phyloP scores from a whole-genome alignment of 1,140 invertebrate genomes.

The Hermatobates lingyangjiaoensis region DNA sequence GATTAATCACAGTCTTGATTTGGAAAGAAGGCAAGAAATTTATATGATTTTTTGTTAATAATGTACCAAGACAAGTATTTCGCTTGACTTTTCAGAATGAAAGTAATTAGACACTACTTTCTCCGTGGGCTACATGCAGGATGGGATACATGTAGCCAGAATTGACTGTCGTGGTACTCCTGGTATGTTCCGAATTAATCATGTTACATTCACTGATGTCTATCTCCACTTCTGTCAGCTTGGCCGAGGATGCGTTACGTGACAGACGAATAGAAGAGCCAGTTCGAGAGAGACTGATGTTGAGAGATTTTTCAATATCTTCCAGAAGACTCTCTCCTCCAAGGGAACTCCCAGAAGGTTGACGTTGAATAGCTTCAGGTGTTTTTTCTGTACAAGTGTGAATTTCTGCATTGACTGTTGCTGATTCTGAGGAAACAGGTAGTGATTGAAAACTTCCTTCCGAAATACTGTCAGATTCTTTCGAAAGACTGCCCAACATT shows the following conservation, averaged over 20 bases:
- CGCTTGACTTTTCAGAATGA: too few species aligned
- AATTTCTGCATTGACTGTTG: slow-evolving; percentile 15
- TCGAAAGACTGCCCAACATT: slow-evolving; percentile 9
- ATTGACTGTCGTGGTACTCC: background rate
- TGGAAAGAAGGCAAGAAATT: too few species aligned
- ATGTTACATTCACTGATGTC: slow-evolving; percentile 1
- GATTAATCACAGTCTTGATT: too few species aligned
- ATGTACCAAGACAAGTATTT: too few species aligned
- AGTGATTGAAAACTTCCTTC: slow-evolving; percentile 13
- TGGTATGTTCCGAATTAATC: background rate
- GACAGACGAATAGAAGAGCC: slow-evolving; percentile 3
- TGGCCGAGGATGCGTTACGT: background rate
- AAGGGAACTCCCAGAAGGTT: slow-evolving; percentile 5
- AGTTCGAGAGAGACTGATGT: slow-evolving; percentile 7
- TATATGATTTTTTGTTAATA: too few species aligned
- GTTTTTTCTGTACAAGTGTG: slow-evolving; percentile 10
- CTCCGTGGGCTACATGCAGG: slow-evolving; percentile 12
- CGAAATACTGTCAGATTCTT: slow-evolving; percentile 10
- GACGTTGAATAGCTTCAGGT: background rate
- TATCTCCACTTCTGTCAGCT: slow-evolving; percentile 9
- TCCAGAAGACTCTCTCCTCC: slow-evolving; percentile 13
- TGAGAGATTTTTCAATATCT: slow-evolving; percentile 15
- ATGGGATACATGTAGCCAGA: slow-evolving; percentile 14
- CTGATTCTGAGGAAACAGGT: slow-evolving; percentile 14
- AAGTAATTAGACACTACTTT: slow-evolving; percentile 15